Base-by-base conservation (phyloP, 2,888 invertebrate genomes). In the Boloria euphrosyne region DNA sequence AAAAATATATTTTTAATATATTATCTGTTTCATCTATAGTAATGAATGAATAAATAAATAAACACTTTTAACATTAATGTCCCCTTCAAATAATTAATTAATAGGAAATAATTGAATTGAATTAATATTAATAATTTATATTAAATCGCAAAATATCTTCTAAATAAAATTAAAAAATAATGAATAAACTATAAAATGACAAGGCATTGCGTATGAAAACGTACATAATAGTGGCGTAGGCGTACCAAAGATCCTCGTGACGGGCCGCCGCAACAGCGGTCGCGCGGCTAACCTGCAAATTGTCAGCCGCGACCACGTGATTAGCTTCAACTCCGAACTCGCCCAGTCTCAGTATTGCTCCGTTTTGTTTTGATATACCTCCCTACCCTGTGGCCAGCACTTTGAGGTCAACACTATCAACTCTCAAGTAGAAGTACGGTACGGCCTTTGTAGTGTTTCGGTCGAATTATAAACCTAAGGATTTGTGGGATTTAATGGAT, bases 271-370 rank as follows among this genome's bases (percentile, higher is more conserved):
- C 68, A 72, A 69, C 66, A 63, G 74, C 74, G 74, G 81, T 78
- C 76, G 72, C 76, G 82, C 78, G 85, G 83, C 80, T 81, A 84
- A 83, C 86, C 85, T 84, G 83, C 81, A 81, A 87, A 86, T 83
- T 83, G 83, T 74, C 73, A 75, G 73, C 69, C 72, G 74, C 73
- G 71, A 73, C 76, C 76, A 75, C 84, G 82, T 80, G 86, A 86
- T 87, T 87, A 86, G 85, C 79, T 79, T 75, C 62, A 69, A 69
- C 68, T 70, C 69, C 66, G 63, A 60, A 52, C 68, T 66, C 65
- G 62, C 54, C 62, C 53, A 43, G 58, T 65, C 68, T 61, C 65
- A 57, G 57, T 67, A 66, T 62, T 67, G 71, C 66, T 61, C 58
- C 62, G 66, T 70, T 70, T 70, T 71, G 68, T 74, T 73, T 72